Base-by-base conservation (phyloP, 2,797 vertebrate genomes). In the Poecilia gillii region DNA sequence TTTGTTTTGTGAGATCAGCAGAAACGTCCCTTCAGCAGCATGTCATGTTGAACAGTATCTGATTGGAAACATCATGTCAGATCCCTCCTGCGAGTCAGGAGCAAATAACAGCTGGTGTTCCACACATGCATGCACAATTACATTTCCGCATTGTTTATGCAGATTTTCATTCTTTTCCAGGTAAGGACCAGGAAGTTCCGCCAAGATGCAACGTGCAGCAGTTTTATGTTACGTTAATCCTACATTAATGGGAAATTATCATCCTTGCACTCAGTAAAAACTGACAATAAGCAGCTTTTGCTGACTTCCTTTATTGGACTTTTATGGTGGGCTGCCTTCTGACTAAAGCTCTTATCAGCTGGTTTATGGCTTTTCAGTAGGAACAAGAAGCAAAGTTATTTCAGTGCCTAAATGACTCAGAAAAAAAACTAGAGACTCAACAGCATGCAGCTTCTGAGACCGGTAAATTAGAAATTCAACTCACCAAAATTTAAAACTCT, bases 281-380 rank as follows among this genome's bases (percentile, higher is more conserved):
- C 49, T 62, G 66, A 28, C 43, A 41, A 57, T 46, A 45, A 39
- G 53, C 8, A 82, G 55, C 51, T 71, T 75, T 46, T 72, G n/a
- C 1, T 72, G 18, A 68, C 23, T 18, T 74, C 55, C 33, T 70
- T 85, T 79, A 82, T 79, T 81, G 64, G 53, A 77, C 80, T 77
- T 68, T 85, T 76, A 74, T 9, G 47, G 36, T 39, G n/a, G 41
- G 45, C 68, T 62, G 72, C 81, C 23, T 77, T 76, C 72, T 59
- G 47, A 72, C 51, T 46, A 41, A 64, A 49, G 51, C 53, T 53
- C 25, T 79, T 68, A 23, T 70, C 5, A 11, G 36, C 4, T 77
- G 45, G 11, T 86, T 89, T 81, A 86, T 66, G 33, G 59, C 77
- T 68, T 36, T 77, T n/a, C 23, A 39, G 62, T 66, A 66, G 62